Conservation (phyloP, 1,140 invertebrate species). For the Goniozus legneri region DNA sequence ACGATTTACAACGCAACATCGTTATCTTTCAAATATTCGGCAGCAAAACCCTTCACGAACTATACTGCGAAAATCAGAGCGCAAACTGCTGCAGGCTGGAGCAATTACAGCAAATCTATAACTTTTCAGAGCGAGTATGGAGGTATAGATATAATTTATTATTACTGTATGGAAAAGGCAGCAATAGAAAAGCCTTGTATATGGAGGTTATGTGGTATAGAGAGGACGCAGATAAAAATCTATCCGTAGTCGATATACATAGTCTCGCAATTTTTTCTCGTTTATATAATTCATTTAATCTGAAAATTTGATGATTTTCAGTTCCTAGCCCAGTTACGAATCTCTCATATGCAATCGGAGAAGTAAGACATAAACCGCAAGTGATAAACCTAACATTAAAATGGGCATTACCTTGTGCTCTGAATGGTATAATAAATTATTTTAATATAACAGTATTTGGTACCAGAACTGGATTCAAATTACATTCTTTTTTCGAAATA, state of each 20-base stretch:
- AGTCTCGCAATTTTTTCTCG: too few relatives aligned
- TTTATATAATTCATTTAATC: constrained; percentile 3
- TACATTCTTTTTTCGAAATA: constrained; percentile 9
- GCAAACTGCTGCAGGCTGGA: constrained; percentile 34
- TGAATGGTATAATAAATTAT: constrained; percentile 29
- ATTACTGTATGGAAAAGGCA: too few relatives aligned
- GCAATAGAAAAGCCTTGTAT: too few relatives aligned
- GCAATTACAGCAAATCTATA: constrained; percentile 21
- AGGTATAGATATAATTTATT: constrained; percentile 19
- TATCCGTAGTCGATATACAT: too few relatives aligned
- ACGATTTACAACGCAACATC: constrained; percentile 6
- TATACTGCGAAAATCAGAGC: constrained; percentile 33
- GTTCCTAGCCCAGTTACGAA: constrained; percentile 31
- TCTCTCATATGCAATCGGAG: constrained; percentile 19
- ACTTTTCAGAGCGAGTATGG: constrained; percentile 12
- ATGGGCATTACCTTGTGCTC: constrained; percentile 37
- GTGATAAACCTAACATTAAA: constrained; percentile 29
- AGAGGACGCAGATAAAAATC: too few relatives aligned
- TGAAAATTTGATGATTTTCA: constrained; percentile 14
- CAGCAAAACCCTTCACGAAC: constrained; percentile 23
- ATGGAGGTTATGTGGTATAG: too few relatives aligned
- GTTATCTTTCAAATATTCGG: constrained; percentile 8
- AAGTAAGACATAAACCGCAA: constrained; percentile 21
- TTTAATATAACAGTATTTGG: constrained; percentile 31
- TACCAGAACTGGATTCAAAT: constrained; percentile 15